Evolutionary conservation across 2,113 vertebrate species (phyloP), one percentile per base, ranked within the genome.

Genomic region (Polypterus bichir): DNA sequence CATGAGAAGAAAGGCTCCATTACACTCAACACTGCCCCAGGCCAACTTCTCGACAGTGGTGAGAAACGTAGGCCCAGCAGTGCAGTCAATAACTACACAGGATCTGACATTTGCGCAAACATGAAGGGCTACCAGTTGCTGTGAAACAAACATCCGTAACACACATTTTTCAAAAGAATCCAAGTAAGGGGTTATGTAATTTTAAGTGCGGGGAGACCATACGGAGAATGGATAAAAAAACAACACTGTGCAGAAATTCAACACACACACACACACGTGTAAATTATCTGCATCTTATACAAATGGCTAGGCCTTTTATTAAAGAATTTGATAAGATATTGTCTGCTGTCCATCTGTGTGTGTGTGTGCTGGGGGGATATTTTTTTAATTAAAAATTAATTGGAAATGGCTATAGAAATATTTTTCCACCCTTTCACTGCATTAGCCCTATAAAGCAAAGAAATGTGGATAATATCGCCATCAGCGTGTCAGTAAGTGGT

Each of bases 101-200:
- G 68, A 61, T 60, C 65, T 72, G 74, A 80, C 69, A 74, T 69
- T 73, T 69, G 76, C 74, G 69, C 46, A 56, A 76, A 80, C 64
- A 75, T 70, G 64, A 70, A 71, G 62, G 70, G 65, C 49, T 74
- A 66, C 68, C 69, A 55, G 74, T 54, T 66, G 66, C 79, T 73
- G 64, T 55, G 52, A 73, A 69, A 78, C 64, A 75, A 78, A 70
- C 64, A 74, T 64, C 71, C 71, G 64, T 61, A 69, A 75, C 65
- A 64, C 70, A 63, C 3, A 0, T 49, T 69, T 71, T 67, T 66
- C 64, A 74, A 72, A 75, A 64, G 58, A 61, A 66, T 27, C 54
- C 44, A 56, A 64, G 2, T 3, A 5, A 6, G 65, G 66, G 60
- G 46, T 71, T 69, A 73, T 51, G 57, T 0, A 71, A 70, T 6